Base-by-base conservation (phyloP, 2,888 invertebrate species). In the Synergus gifuensis region DNA sequence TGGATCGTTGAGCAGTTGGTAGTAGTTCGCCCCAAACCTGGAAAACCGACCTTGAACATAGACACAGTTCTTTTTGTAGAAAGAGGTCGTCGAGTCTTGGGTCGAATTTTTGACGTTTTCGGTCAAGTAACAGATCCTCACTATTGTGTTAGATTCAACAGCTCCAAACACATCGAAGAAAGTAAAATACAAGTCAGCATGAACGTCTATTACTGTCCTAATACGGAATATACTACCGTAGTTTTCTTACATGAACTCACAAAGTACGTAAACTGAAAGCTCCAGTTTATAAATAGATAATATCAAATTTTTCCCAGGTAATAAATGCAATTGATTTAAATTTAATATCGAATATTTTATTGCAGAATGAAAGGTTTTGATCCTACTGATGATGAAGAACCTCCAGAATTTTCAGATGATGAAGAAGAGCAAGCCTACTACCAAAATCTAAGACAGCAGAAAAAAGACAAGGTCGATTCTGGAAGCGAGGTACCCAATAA, bases 101-200 rank as follows among this genome's bases (percentile, higher is more conserved):
- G 97, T 9, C 95, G 95, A 91, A 95, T 98, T 76, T 98, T 97
- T 92, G 99, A 99, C 93, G 97, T 98, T 0, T 96, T 98, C 90
- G 98, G 99, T 16, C 96, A 95, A 76, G 97, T 98, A 0, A 93
- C 94, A 0, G 95, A 96, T 86, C 98, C 99, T 0, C 94, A 96
- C 85, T 99, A 99, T 92, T 96, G 97, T 85, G 95, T 99, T n/a
- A 94, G 98, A 4, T 98, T 98, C 92, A 98, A 98, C 93, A 95
- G 95, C 0, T 91, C 92, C 14, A 94, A 96, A 77, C 97, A 98
- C 89, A 96, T 97, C 77, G 91, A 94, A 69, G 94, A 94, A 66
- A 94, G 94, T 82, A 95, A 95, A 73, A 94, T 97, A 2, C 90
- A 93, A 85, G 91, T 94, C 76, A 97, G 96, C 76, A 94, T 95